Evolutionary conservation across 2,888 invertebrate species (phyloP).

Genomic region (Patella ulyssiponensis): DNA sequence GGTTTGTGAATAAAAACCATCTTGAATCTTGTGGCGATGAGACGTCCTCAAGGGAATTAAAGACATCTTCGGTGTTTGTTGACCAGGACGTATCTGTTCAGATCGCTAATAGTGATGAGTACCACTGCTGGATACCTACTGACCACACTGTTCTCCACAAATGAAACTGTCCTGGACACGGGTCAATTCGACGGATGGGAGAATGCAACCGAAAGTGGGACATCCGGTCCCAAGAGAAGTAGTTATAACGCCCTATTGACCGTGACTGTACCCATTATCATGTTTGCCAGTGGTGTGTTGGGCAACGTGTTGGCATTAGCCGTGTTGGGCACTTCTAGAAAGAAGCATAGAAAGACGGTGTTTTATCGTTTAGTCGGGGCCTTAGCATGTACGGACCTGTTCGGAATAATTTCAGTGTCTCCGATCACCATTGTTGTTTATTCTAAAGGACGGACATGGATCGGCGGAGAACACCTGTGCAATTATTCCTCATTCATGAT

Average conservation of each 20-base stretch:
- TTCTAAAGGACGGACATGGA: slow-evolving; percentile 52
- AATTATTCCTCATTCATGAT: slow-evolving; percentile 68
- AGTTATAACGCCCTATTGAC: slow-evolving; percentile 29
- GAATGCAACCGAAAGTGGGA: not conserved
- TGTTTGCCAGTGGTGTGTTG: slow-evolving; percentile 57
- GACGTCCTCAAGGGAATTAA: no score
- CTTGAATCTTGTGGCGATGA: no score
- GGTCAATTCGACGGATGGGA: not conserved
- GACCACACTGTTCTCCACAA: not conserved
- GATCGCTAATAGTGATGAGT: not conserved
- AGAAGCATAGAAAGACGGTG: slow-evolving; percentile 61
- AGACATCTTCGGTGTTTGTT: not conserved
- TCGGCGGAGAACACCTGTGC: slow-evolving; percentile 62
- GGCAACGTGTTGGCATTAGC: slow-evolving; percentile 68
- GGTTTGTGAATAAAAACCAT: no score
- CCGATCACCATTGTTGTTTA: slow-evolving; percentile 55
- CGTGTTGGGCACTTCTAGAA: slow-evolving; percentile 58
- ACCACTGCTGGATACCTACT: not conserved
- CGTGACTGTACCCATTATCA: slow-evolving; percentile 45
- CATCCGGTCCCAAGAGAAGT: not conserved
- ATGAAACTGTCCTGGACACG: no score
- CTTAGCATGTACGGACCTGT: slow-evolving; percentile 66
- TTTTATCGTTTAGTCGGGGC: slow-evolving; percentile 69
- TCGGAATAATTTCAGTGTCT: slow-evolving; percentile 65
- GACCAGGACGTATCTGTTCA: not conserved